These are phyloP conservation scores for Semicossyphus pulcher DNA, from an alignment of 2,113 vertebrate genomes.

Conservation along the genomic window DNA sequence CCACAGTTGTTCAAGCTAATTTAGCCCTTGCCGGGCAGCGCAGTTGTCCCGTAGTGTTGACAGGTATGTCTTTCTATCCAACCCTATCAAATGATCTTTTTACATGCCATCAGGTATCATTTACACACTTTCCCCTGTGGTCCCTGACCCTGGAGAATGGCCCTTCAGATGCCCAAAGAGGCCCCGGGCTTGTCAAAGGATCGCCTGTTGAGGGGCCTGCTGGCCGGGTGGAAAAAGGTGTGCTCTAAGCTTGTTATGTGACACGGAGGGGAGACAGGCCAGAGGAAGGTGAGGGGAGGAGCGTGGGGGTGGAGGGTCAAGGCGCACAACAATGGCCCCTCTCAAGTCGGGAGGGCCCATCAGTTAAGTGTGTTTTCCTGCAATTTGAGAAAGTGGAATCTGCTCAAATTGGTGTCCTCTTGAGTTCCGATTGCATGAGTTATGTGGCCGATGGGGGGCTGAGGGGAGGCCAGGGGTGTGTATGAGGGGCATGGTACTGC, in stretches of 20 bases:
- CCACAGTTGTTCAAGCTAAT: slow-evolving; percentile 2
- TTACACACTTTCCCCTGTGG: slow-evolving; percentile 68
- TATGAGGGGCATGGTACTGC: slow-evolving; percentile 21
- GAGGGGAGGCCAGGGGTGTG: slow-evolving; percentile 19
- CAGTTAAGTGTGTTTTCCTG: slow-evolving; percentile 80
- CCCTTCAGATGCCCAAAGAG: slow-evolving; percentile 62
- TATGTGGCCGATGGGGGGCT: slow-evolving; percentile 33
- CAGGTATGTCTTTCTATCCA: slow-evolving; percentile 41
- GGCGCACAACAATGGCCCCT: slow-evolving; percentile 70
- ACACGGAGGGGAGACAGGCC: slow-evolving; percentile 70
- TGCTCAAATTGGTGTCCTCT: slow-evolving; percentile 77
- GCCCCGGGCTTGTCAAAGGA: slow-evolving; percentile 66
- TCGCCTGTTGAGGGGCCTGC: slow-evolving; percentile 57
- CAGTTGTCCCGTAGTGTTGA: slow-evolving; percentile 37
- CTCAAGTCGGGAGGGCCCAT: slow-evolving; percentile 72
- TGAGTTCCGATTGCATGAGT: slow-evolving; percentile 71
- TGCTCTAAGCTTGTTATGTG: slow-evolving; percentile 71
- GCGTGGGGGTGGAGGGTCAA: slow-evolving; percentile 43
- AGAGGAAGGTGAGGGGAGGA: slow-evolving; percentile 64
- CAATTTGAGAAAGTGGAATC: slow-evolving; percentile 80
- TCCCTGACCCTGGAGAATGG: slow-evolving; percentile 62
- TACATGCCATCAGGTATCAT: slow-evolving; percentile 73
- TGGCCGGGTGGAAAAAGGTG: slow-evolving; percentile 64
- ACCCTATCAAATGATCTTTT: slow-evolving; percentile 63
- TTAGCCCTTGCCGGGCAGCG: not conserved